phyloP scores from a whole-genome alignment of 2,888 invertebrate genomes.

The Mythimna impura region DNA sequence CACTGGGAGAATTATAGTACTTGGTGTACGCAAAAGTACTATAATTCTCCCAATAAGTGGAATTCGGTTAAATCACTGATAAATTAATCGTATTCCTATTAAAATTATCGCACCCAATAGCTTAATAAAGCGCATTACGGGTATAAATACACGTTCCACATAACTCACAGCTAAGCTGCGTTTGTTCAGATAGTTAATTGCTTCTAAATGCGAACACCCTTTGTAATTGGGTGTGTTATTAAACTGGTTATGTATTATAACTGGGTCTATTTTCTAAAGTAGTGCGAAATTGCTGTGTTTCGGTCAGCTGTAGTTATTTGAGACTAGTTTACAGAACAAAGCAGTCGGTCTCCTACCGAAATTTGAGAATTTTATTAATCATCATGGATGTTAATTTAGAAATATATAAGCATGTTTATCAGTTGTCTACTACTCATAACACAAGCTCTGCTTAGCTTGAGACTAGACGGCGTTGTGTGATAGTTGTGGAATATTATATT shows the following conservation, averaged over 20 bases:
- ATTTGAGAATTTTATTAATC: background rate
- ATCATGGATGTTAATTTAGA: background rate
- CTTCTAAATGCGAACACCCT: conserved; percentile 30
- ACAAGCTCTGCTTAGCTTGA: too few species aligned
- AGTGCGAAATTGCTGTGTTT: background rate
- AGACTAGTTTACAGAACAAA: background rate
- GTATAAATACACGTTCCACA: conserved; percentile 35
- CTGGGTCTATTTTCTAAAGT: conserved; percentile 5
- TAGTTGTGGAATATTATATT: too few species aligned
- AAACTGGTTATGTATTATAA: conserved; percentile 25
- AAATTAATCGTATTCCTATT: conserved; percentile 40
- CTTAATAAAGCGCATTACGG: conserved; percentile 49
- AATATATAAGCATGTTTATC: too few species aligned
- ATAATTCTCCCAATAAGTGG: background rate
- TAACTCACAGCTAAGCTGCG: conserved; percentile 49
- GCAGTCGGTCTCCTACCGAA: background rate
- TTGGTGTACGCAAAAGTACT: too few species aligned
- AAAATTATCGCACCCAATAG: conserved; percentile 47
- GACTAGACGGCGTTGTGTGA: too few species aligned
- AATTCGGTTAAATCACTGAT: conserved; percentile 20
- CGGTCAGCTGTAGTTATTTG: background rate
- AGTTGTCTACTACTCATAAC: too few species aligned
- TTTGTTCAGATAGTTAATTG: conserved; percentile 50
- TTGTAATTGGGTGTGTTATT: conserved; percentile 37
- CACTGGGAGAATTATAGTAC: too few species aligned